phyloP scores from a whole-genome alignment of 2,888 invertebrate genomes.

The Apamea epomidion region DNA sequence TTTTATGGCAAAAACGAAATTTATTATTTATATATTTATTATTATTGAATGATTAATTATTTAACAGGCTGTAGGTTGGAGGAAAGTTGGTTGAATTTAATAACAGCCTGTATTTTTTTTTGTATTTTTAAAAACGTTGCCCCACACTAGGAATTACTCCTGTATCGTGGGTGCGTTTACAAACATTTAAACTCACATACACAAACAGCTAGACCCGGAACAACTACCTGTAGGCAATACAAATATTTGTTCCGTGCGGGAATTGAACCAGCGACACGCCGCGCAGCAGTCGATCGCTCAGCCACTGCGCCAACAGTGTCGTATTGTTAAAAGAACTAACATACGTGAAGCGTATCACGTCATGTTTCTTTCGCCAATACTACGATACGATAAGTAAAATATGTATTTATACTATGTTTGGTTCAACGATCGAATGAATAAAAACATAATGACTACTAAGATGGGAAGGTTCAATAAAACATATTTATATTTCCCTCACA shows the following conservation, averaged over 20 bases:
- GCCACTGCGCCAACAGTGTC: no score
- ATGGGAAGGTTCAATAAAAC: slow-evolving; percentile 31
- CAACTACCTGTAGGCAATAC: no score
- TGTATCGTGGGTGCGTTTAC: no score
- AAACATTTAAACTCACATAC: no score
- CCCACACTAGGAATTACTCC: no score
- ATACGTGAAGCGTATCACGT: not conserved
- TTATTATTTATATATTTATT: not conserved
- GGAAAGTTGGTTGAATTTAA: not conserved
- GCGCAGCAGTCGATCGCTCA: no score
- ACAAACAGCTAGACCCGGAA: no score
- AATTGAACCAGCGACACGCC: no score
- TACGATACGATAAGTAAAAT: no score
- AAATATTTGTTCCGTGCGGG: no score
- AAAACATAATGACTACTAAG: slow-evolving; percentile 8
- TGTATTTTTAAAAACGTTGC: no score
- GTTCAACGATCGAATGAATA: not conserved
- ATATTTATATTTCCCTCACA: slow-evolving; percentile 37
- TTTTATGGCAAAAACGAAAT: not conserved
- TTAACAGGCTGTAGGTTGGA: not conserved
- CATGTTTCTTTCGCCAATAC: not conserved
- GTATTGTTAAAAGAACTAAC: not conserved
- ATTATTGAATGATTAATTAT: not conserved
- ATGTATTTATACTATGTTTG: not conserved
- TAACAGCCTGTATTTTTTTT: not conserved